Percentiles rank a stretch among this genome's conserved stretches.
These are phyloP conservation scores for Motacilla tschutschensis DNA, from an alignment of 2,113 vertebrate species.

Conservation along the genomic window DNA sequence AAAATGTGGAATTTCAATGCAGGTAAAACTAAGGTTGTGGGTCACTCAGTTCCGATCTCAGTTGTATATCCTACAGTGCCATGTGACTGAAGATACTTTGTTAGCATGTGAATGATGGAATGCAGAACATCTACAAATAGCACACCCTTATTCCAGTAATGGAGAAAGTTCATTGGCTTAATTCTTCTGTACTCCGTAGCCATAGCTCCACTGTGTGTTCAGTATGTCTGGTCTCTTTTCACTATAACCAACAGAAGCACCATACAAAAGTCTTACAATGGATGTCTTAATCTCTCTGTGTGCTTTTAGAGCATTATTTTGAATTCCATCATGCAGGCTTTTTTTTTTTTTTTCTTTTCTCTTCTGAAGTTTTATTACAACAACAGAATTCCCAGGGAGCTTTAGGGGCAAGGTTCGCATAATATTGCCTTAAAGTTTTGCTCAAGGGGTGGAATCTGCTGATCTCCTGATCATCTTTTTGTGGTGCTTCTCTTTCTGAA, in stretches of 20 bases:
- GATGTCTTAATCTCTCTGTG: constrained; percentile 86
- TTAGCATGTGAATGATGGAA: constrained; percentile 31
- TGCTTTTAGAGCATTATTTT: constrained; percentile 83
- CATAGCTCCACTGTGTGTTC: constrained; percentile 73
- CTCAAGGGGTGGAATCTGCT: constrained; percentile 68
- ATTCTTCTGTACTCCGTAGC: constrained; percentile 68
- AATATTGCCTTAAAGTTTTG: constrained; percentile 79
- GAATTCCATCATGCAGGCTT: constrained; percentile 80
- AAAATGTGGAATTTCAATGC: background rate
- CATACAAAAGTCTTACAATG: constrained; percentile 83
- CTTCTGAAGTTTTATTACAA: constrained; percentile 84
- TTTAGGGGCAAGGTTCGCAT: constrained; percentile 81
- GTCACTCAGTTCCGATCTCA: background rate
- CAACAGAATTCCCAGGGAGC: constrained; percentile 87
- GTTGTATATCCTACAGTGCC: background rate
- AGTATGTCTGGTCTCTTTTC: constrained; percentile 80
- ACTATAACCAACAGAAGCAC: constrained; percentile 80
- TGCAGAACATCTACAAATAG: constrained; percentile 26
- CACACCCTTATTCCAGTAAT: constrained; percentile 54
- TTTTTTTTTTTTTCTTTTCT: constrained; percentile 52
- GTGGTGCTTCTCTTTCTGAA: constrained; percentile 71
- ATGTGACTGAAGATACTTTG: constrained; percentile 15
- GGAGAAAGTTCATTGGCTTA: constrained; percentile 68
- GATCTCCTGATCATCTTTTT: constrained; percentile 70
- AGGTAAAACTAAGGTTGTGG: background rate